Base-by-base conservation (phyloP, 2,113 vertebrate genomes). In the Phyllostomus discolor region DNA sequence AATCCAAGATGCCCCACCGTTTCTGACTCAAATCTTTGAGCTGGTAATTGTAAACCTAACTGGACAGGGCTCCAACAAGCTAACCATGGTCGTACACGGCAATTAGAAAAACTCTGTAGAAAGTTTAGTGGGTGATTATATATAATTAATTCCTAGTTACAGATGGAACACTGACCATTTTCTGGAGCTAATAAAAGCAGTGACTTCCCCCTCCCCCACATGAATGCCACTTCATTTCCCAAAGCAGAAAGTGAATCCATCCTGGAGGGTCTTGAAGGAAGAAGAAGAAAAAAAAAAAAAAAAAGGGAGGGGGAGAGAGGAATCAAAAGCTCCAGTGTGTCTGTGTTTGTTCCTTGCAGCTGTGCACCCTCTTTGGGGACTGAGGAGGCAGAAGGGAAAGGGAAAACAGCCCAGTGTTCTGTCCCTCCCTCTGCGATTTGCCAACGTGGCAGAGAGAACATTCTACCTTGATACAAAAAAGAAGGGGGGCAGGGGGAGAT, bases 381-480 rank as follows among this genome's bases (percentile, higher is more conserved):
- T 48, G 38, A 89, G 84, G 84, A 96, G 62, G 94, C 88, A 97
- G 91, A 89, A 97, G 91, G 88, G 81, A 88, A 95, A 88, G 54
- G 46, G 90, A 73, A 95, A 95, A 88, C 78, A 76, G 62, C 72
- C 89, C 93, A 22, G 26, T 28, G 20, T 81, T 94, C 89, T 79
- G 89, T 73, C 94, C 97, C 95, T 97, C 92, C 97, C 96, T 97
- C 98, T 98, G 98, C 96, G 98, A 98, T 98, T 98, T 98, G 98
- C 97, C 98, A 97, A 97, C 95, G 90, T 64, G 96, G 57, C 75
- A 98, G 94, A 97, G 97, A 95, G 97, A 99, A 98, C 98, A 98
- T 96, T 98, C 97, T 93, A 98, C 98, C 99, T 99, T 97, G 97
- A 97, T 95, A 97, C 98, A 94, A 92, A 92, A 98, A 95, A 83